Conservation (phyloP, 2,797 vertebrate species). For the Gorsachius magnificus region DNA sequence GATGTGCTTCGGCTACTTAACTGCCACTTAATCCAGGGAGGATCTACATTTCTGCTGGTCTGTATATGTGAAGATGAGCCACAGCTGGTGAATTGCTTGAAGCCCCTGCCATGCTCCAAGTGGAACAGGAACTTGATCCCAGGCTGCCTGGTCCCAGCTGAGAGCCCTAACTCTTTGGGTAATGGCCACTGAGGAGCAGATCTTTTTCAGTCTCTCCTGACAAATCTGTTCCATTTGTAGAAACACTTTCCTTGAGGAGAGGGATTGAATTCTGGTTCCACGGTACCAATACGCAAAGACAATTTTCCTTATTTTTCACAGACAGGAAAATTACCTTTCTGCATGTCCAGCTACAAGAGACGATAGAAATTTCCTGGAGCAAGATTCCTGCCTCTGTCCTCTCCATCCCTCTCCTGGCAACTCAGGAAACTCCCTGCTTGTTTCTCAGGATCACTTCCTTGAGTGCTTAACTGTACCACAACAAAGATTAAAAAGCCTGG, state of each 20-base stretch:
- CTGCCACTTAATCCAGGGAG: background rate
- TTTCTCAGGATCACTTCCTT: background rate
- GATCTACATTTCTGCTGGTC: background rate
- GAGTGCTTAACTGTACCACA: background rate
- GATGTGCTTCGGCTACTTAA: background rate
- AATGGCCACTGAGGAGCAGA: background rate
- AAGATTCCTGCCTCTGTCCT: background rate
- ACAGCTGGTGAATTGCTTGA: background rate
- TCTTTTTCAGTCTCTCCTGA: background rate
- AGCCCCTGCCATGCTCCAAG: background rate
- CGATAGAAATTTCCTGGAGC: background rate
- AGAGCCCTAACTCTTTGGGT: background rate
- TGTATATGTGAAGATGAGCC: background rate
- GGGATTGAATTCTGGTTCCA: background rate
- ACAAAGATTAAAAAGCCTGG: background rate
- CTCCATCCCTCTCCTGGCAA: background rate
- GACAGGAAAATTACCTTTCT: background rate
- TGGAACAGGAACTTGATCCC: background rate
- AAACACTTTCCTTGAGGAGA: background rate
- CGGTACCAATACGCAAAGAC: background rate
- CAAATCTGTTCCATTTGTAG: background rate
- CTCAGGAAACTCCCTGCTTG: background rate
- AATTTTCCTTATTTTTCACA: background rate
- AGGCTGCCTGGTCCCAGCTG: background rate
- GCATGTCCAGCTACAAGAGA: background rate